Conservation (phyloP, 1,140 invertebrate genomes). For the Neodiprion pinetum region DNA sequence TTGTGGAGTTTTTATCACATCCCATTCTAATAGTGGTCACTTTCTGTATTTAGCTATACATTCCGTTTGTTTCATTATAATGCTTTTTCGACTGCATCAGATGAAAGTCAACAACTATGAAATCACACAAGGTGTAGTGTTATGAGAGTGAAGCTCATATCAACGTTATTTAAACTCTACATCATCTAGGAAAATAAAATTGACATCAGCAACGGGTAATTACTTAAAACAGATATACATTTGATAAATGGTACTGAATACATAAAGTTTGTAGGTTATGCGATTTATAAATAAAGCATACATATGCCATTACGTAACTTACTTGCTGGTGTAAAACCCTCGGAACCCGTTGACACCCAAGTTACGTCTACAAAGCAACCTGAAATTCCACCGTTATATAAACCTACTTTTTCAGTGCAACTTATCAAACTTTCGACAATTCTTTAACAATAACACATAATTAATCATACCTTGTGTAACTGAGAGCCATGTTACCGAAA, state of each 20-base stretch:
- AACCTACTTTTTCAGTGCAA: slow-evolving; percentile 11
- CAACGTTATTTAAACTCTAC: slow-evolving; percentile 6
- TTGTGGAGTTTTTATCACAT: too few species aligned
- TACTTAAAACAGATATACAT: too few species aligned
- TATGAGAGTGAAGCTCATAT: slow-evolving; percentile 8
- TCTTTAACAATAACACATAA: slow-evolving; percentile 14
- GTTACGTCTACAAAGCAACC: slow-evolving; percentile 34
- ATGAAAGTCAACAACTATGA: too few species aligned
- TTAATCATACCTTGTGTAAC: slow-evolving; percentile 39
- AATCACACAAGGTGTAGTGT: too few species aligned
- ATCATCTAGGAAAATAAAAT: slow-evolving; percentile 15
- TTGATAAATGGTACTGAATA: not conserved
- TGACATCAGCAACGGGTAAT: not conserved
- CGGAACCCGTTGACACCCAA: slow-evolving; percentile 33
- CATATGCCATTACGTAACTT: slow-evolving; percentile 42
- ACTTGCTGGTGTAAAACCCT: slow-evolving; percentile 39
- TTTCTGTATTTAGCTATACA: too few species aligned
- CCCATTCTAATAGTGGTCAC: too few species aligned
- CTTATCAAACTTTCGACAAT: not conserved
- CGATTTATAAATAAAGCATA: slow-evolving; percentile 22
- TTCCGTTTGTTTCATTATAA: too few species aligned
- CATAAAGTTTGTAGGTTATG: not conserved
- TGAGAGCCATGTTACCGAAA: slow-evolving; percentile 36
- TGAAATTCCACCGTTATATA: slow-evolving; percentile 23
- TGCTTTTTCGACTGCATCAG: too few species aligned